Conservation (phyloP, 2,888 invertebrate species). For the Apodemia duryi region DNA sequence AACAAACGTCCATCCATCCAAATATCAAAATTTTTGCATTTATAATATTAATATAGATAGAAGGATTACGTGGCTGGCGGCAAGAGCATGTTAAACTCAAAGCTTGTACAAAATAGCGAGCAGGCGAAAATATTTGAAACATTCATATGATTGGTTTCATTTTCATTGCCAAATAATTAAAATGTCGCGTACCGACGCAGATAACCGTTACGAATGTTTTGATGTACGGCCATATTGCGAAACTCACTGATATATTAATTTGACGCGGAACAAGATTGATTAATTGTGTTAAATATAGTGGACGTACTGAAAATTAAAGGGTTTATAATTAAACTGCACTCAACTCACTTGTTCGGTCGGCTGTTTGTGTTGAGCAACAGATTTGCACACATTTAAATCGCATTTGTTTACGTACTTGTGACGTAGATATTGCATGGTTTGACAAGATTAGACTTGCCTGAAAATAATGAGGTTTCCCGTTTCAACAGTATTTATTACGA, state of each 20-base stretch:
- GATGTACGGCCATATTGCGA: conserved; percentile 9
- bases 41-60: too few relatives aligned
- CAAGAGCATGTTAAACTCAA: background rate
- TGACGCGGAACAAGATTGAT: conserved; percentile 5
- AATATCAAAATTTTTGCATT: too few relatives aligned
- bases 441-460: too few relatives aligned
- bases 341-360: background rate
- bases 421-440: too few relatives aligned
- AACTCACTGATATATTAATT: background rate
- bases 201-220: conserved; percentile 5
- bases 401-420: too few relatives aligned
- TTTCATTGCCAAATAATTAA: conserved; percentile 11
- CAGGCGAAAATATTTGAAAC: conserved; percentile 1
- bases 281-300: background rate
- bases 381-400: too few relatives aligned
- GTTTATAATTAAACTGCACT: background rate
- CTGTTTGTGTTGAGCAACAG: background rate
- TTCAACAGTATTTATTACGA: too few relatives aligned
- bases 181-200: background rate
- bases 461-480: too few relatives aligned
- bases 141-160: background rate
- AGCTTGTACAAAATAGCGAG: background rate
- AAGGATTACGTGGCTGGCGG: background rate
- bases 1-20: too few relatives aligned
- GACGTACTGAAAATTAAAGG: background rate